phyloP scores from a whole-genome alignment of 2,888 invertebrate genomes.

The Limnephilus auricula region DNA sequence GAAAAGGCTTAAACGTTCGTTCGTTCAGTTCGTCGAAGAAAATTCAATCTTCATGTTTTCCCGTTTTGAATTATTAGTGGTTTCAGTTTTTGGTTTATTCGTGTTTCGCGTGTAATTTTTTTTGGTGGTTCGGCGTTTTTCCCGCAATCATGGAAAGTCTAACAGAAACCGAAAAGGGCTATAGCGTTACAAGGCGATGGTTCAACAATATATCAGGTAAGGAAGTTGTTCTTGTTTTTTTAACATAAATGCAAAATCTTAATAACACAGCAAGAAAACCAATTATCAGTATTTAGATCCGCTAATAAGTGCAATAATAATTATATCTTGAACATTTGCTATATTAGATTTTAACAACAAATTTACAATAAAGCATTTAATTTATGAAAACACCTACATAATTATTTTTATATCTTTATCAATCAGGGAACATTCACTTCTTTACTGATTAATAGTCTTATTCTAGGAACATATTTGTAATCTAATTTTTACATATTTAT shows the following conservation, averaged over 20 bases:
- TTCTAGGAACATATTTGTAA: neutral
- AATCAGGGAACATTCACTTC: neutral
- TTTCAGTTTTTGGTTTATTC: neutral
- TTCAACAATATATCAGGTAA: constrained; percentile 64
- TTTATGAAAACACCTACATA: neutral
- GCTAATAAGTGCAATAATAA: neutral
- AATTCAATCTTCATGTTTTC: neutral
- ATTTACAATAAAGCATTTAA: neutral
- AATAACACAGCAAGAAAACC: neutral
- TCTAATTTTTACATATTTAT: no score
- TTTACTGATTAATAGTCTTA: neutral
- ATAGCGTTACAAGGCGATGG: constrained; percentile 63
- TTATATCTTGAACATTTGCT: neutral
- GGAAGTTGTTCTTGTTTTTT: no score
- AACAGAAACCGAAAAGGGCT: constrained; percentile 56
- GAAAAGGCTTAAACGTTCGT: neutral
- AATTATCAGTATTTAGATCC: neutral
- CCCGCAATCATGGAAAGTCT: constrained; percentile 43
- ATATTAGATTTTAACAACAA: no score
- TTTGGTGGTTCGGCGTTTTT: constrained; percentile 5
- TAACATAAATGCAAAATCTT: neutral
- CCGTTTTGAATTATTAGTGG: neutral
- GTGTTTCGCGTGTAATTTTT: constrained; percentile 17
- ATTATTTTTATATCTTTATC: neutral
- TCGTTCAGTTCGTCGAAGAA: neutral